phyloP scores from a whole-genome alignment of 1,140 invertebrate species.

The Aporrectodea caliginosa region DNA sequence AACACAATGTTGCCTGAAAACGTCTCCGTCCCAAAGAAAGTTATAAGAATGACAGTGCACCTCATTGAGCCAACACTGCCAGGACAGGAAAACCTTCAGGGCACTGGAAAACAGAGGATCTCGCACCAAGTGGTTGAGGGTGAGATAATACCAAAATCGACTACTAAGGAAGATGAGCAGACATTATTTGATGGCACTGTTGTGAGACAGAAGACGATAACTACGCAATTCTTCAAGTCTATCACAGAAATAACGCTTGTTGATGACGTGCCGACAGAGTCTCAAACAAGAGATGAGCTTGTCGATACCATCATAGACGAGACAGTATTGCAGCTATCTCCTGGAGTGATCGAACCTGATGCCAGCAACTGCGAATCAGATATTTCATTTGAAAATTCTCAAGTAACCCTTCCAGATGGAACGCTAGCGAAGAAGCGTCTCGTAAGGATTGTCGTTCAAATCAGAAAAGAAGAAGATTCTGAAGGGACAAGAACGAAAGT shows the following conservation, averaged over 20 bases:
- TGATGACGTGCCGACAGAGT: background rate
- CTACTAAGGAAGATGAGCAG: constrained; percentile 39
- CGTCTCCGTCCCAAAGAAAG: background rate
- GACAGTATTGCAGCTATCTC: background rate
- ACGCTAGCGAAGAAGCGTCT: constrained; percentile 29
- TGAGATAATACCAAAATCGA: constrained; percentile 1
- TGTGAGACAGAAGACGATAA: constrained; percentile 36
- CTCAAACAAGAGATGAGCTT: background rate
- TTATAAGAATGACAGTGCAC: background rate
- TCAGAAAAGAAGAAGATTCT: background rate
- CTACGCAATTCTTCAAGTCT: constrained; percentile 15
- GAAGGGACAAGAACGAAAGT: background rate
- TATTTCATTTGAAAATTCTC: background rate
- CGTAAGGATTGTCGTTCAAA: constrained; percentile 3
- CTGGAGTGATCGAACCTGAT: background rate
- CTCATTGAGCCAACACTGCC: background rate
- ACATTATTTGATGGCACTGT: constrained; percentile 43
- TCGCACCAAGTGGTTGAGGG: background rate
- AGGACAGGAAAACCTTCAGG: background rate
- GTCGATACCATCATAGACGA: background rate
- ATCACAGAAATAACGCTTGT: constrained; percentile 1
- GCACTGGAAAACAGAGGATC: background rate
- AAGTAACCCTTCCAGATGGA: constrained; percentile 18
- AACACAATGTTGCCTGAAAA: background rate
- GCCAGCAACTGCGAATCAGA: background rate